Base-by-base conservation (phyloP, 2,888 invertebrate species). In the Callosobruchus maculatus region DNA sequence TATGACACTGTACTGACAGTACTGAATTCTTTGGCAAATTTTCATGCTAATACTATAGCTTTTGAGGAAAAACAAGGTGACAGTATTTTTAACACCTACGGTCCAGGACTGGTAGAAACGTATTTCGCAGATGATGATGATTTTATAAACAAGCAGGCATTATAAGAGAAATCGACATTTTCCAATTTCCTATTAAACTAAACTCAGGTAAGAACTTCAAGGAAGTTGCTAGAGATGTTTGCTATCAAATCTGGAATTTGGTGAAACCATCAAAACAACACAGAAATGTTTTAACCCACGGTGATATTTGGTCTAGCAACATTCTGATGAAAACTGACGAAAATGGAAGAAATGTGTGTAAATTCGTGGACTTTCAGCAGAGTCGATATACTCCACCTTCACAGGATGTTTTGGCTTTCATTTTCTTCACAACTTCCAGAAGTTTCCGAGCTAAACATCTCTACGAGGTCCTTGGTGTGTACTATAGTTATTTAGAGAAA, bases 241-340 rank as follows among this genome's bases (percentile, higher is more conserved):
- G 80, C 72, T 74, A 76, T n/a, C 78, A 78, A 74, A 78, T 83
- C 26, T 84, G 80, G 68, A 76, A 82, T 4, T 72, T 82, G 22
- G 83, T 83, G 4, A 86, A 88, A 74, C 82, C 84, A 18, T 86
- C 88, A 22, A 72, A 84, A 74, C 83, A 84, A 77, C 83, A 88
- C 79, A 84, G 87, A 67, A 90, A 90, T 76, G 91, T 90, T 0
- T 84, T 91, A 3, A 90, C 89, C 68, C 92, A 92, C 79, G 89
- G 91, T 0, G 92, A 92, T 86, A 84, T 92, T 4, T 92, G 92
- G 92, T 89, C 90, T 67, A 91, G 91, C 75, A 92, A 92, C 80
- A 83, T 86, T 70, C 74, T 86, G 70, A 77, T 85, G n/a, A 82
- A 83, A 74, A 81, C 82, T 71, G 79, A 83, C 49, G 78, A 79